Evolutionary conservation across 1,140 invertebrate species (phyloP), one percentile per base, ranked within the genome.

Genomic region (Rhynchophorus ferrugineus): DNA sequence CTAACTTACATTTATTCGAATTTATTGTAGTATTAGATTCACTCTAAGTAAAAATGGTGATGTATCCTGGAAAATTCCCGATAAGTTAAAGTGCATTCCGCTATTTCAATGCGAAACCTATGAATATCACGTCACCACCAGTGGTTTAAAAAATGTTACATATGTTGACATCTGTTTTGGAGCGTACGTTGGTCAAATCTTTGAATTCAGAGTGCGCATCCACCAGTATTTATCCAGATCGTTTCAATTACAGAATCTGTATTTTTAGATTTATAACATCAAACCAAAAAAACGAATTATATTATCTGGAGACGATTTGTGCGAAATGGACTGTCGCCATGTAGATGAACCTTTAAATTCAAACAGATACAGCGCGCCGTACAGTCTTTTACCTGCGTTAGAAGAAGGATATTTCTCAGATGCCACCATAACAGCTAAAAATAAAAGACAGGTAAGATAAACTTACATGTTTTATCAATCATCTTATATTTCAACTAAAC

Each of bases 61-160:
- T 69, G 79, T 83, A 2, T 75, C 71, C 3, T 83, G 81, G 80
- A 78, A 73, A 56, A 68, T 78, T n/a, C 64, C 72, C 19, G 73
- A 78, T 39, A 73, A 77, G 52, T 73, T 78, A 24, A 75, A 79
- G 64, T 63, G 68, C 18, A 73, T 80, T 57, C 78, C 80, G 1
- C 68, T 83, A 54, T 83, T 83, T 61, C 75, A 73, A 56, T 82
- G 81, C 71, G 79, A 83, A 63, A 83, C 79, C 36, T 83, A 79
- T 66, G 80, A 83, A 67, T 67, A 79, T 8, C 67, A 70, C 39
- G 14, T 29, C 5, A 58, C 54, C 13, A 69, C 60, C 68, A 51
- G 66, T 71, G 2, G 66, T 71, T 22, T 13, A 22, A 29, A 8
- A 29, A 44, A 24, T 18, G 7, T 34, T 3, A 20, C 44, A 16